Conservation (phyloP, 2,113 vertebrate species). For the Rhabdornis inornatus region DNA sequence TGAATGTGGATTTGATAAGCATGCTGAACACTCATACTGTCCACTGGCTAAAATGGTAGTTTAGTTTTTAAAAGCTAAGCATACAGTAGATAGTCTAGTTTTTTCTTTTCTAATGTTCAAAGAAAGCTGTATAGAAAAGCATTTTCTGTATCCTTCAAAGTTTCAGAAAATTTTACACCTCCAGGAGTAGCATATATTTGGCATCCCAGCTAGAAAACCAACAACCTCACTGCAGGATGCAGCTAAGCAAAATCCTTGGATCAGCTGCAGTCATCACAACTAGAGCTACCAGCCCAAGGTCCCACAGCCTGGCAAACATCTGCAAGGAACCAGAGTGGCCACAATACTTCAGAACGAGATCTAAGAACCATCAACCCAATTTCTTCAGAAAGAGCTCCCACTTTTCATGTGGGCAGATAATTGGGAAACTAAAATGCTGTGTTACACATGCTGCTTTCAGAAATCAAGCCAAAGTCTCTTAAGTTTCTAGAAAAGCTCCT, state of each 20-base stretch:
- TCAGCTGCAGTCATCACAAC: neutral
- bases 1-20: neutral
- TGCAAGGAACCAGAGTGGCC: neutral
- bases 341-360: neutral
- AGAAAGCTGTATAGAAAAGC: neutral
- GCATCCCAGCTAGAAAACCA: neutral
- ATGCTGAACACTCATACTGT: neutral
- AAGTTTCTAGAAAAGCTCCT: neutral
- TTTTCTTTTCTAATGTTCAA: neutral
- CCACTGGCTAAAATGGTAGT: neutral
- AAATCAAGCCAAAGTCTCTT: neutral
- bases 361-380: neutral
- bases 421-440: neutral
- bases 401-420: neutral
- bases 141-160: neutral
- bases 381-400: neutral
- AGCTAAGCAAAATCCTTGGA: neutral
- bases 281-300: neutral
- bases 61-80: neutral
- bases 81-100: neutral
- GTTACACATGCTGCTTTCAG: neutral
- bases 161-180: neutral
- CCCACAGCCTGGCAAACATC: neutral
- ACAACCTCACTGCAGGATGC: neutral
- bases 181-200: neutral